phyloP scores from a whole-genome alignment of 2,888 invertebrate genomes.

The Chymomyza procnemis region DNA sequence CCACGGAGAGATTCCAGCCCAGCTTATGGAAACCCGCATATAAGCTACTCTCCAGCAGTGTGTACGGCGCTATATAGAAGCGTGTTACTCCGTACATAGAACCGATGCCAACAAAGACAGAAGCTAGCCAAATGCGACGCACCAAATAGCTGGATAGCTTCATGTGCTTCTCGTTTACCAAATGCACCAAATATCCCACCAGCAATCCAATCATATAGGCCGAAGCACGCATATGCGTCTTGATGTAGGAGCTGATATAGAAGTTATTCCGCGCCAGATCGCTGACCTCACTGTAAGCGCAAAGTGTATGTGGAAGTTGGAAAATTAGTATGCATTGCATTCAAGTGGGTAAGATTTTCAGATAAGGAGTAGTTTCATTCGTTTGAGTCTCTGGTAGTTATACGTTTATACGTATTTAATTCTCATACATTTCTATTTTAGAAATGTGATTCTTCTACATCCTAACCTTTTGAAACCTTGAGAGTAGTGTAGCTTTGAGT shows the following conservation, averaged over 20 bases:
- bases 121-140: constrained; percentile 67
- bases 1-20: constrained; percentile 84
- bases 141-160: constrained; percentile 76
- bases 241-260: constrained; percentile 84
- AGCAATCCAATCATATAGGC: constrained; percentile 84
- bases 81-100: constrained; percentile 83
- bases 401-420: too few relatives aligned
- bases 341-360: neutral
- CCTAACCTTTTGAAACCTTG: too few relatives aligned
- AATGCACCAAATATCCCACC: constrained; percentile 83
- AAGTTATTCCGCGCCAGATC: constrained; percentile 83
- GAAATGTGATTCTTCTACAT: too few relatives aligned
- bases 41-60: constrained; percentile 81
- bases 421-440: too few relatives aligned
- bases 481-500: too few relatives aligned
- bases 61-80: constrained; percentile 83
- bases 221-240: constrained; percentile 87
- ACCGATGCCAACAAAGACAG: constrained; percentile 78
- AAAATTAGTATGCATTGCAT: neutral
- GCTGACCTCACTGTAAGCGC: constrained; percentile 81
- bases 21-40: constrained; percentile 84
- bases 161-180: constrained; percentile 81
- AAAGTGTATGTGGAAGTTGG: constrained; percentile 23
- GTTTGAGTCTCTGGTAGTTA: too few relatives aligned
- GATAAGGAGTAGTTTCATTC: too few relatives aligned